These are phyloP conservation scores for Hofmannophila pseudospretella DNA, from an alignment of 2,888 invertebrate species.

Conservation along the genomic window DNA sequence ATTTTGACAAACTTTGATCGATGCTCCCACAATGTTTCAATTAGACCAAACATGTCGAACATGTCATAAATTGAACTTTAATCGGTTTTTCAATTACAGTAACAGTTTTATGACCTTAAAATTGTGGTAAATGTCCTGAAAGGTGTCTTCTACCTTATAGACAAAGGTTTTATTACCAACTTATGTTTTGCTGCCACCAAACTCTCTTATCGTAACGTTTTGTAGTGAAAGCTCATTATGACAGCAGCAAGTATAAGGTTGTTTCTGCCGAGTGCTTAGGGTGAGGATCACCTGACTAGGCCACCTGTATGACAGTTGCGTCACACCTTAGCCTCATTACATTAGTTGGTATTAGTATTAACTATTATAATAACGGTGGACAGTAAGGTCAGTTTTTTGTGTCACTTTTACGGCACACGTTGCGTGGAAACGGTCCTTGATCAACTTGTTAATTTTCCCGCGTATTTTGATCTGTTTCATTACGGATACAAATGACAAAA, in stretches of 20 bases:
- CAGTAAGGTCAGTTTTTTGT: slow-evolving; percentile 26
- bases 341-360: slow-evolving; percentile 27
- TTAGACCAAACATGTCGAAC: neutral
- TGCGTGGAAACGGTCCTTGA: slow-evolving; percentile 2
- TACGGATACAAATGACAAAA: too few relatives aligned
- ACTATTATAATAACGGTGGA: slow-evolving; percentile 42
- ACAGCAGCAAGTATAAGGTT: neutral
- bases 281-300: slow-evolving; percentile 50
- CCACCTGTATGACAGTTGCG: slow-evolving; percentile 64
- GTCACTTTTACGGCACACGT: too few relatives aligned
- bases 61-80: slow-evolving; percentile 11
- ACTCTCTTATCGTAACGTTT: neutral
- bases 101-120: slow-evolving; percentile 37
- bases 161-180: slow-evolving; percentile 32
- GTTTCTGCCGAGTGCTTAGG: slow-evolving; percentile 27
- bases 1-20: neutral
- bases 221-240: neutral
- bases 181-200: slow-evolving; percentile 11
- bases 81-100: slow-evolving; percentile 23
- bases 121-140: slow-evolving; percentile 36
- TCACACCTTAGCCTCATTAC: slow-evolving; percentile 52
- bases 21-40: neutral
- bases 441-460: neutral
- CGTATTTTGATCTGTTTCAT: neutral
- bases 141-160: slow-evolving; percentile 36